A percentile compares a stretch with the other conserved stretches of the same genome.
These are phyloP conservation scores for Dipodomys spectabilis DNA, from an alignment of 2,113 vertebrate genomes.

Conservation along the genomic window DNA sequence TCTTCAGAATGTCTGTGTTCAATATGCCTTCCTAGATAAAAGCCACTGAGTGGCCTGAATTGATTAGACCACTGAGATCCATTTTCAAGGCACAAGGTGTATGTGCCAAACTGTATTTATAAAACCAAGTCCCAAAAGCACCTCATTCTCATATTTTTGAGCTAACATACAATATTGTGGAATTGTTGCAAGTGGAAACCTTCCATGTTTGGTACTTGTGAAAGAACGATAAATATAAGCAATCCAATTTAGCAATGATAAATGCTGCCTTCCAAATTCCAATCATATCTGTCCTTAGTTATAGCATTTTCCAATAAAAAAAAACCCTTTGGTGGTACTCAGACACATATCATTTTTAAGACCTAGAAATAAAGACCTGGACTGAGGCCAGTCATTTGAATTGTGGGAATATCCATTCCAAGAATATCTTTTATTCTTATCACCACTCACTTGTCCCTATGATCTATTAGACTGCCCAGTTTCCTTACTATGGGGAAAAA, in stretches of 20 bases:
- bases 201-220: constrained; percentile 79
- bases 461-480: constrained; percentile 81
- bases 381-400: constrained; percentile 84
- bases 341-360: constrained; percentile 85
- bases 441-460: constrained; percentile 77
- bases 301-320: constrained; percentile 83
- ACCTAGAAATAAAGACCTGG: constrained; percentile 85
- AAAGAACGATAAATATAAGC: constrained; percentile 85
- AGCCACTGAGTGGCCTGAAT: constrained; percentile 59
- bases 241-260: constrained; percentile 84
- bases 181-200: constrained; percentile 83
- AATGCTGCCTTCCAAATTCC: constrained; percentile 84
- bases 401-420: constrained; percentile 83
- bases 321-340: constrained; percentile 74
- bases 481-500: constrained; percentile 78
- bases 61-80: constrained; percentile 57
- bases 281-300: constrained; percentile 85
- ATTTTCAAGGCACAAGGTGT: constrained; percentile 56
- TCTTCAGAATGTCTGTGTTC: constrained; percentile 60
- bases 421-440: constrained; percentile 85
- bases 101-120: constrained; percentile 78
- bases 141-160: constrained; percentile 69
- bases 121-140: constrained; percentile 76
- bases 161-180: constrained; percentile 73
- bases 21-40: constrained; percentile 60